Base-by-base conservation (phyloP, 2,888 invertebrate species). In the Mesochorus sp. region DNA sequence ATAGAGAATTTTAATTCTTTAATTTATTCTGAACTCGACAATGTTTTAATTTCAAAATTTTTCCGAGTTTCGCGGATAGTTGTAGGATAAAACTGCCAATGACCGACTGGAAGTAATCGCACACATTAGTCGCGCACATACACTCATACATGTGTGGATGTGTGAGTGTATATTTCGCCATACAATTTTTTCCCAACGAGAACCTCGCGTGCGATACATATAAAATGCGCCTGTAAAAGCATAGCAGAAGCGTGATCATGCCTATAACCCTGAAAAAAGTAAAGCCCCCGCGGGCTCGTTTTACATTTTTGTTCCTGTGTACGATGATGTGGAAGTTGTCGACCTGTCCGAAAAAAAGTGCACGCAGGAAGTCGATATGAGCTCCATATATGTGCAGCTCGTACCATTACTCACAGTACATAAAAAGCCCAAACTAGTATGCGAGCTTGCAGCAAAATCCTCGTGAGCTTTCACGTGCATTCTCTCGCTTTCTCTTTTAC, bases 291-390 rank as follows among this genome's bases (percentile, higher is more conserved):
- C 3, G 3, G 34, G 34, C 8, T 1, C 3, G 53, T 26, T 17
- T 17, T 6, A 47, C n/a, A n/a, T n/a, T n/a, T 57, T 44, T 68
- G 44, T 55, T 21, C 26, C 39, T 51, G n/a, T n/a, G n/a, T n/a
- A n/a, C n/a, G 39, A 37, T 51, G 37, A 24, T 26, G 44, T 12
- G 28, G 31, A 59, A 24, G 49, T 44, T 26, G 47, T 55, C 57
- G 70, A 59, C 21, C 47, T 5, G 37, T 10, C 70, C 26, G 49
- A 24, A 59, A 70, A 64, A 59, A 37, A 4, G 19, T 64, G 17
- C 37, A 57, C 49, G 49, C 59, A 39, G 17, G 39, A 70, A 51
- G 70, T 59, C 70, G 57, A 70, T 70, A 61, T 47, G 37, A 39
- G 39, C 51, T 28, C 12, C 28, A 8, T 64, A 24, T 51, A 10